Evolutionary conservation across 2,888 invertebrate species (phyloP), one percentile per base, ranked within the genome.

Genomic region (Diarsia mendica): DNA sequence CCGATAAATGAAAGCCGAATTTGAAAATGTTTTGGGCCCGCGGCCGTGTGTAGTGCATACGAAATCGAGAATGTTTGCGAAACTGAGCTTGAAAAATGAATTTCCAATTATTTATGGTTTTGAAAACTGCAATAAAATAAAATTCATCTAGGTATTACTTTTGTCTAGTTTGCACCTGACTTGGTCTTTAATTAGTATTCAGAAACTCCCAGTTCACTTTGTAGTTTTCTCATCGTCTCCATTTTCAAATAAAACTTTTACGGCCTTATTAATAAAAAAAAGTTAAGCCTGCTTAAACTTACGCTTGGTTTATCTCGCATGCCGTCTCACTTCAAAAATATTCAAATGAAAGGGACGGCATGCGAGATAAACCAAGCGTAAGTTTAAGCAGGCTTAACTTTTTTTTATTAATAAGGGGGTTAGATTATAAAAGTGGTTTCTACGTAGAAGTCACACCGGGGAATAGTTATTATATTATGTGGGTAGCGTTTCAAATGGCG

Each of bases 401-500:
- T n/a, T n/a, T n/a, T n/a, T n/a, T n/a, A n/a, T n/a, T n/a, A n/a
- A n/a, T n/a, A n/a, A n/a, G n/a, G n/a, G n/a, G n/a, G n/a, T n/a
- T 6, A 55, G 39, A 68, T 68, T 58, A 53, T 44, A 39, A 60
- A 74, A 81, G 20, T 75, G 6, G 60, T 33, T 49, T 69, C 68
- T 49, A 49, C 10, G 13, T 20, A 15, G 15, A 33, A 39, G 51
- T 64, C 46, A 4, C 33, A 51, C 23, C 28, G 4, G 46, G n/a
- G n/a, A 28, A 64, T 64, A 49, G 61, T 51, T 68, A 80, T 76
- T 79, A 61, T 33, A 67, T 72, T 49, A 28, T 53, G 58, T 68
- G 53, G 48, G 49, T 15, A 66, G 33, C 53, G 58, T 72, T 69
- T 67, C 33, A 67, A 80, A 69, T 61, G 46, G n/a, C 63, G 23